A percentile compares a stretch with the other conserved stretches of the same genome.
Conservation (phyloP, 2,888 invertebrate genomes). For the Brachylomia viminalis region DNA sequence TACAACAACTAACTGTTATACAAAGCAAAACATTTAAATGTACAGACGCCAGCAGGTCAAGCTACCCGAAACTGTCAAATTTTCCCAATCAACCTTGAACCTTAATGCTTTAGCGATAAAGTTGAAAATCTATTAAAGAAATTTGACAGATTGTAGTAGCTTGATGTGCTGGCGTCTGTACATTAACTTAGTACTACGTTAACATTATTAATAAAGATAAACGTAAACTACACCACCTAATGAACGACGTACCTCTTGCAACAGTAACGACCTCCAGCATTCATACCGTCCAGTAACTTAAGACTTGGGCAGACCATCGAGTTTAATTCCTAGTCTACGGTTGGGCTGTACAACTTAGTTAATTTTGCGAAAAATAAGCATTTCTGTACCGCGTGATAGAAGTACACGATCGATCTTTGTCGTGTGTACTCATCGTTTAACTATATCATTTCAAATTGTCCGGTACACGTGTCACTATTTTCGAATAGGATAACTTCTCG, state of each 20-base stretch:
- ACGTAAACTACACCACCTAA: conserved; percentile 22
- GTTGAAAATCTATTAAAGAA: too few species aligned
- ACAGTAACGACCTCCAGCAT: conserved; percentile 36
- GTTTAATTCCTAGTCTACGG: not conserved
- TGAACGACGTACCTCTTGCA: conserved; percentile 40
- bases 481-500: not conserved
- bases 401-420: not conserved
- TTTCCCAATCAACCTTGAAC: too few species aligned
- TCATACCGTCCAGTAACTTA: conserved; percentile 34
- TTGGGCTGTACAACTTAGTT: not conserved
- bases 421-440: not conserved
- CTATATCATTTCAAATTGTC: not conserved
- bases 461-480: not conserved
- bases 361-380: not conserved
- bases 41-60: too few species aligned
- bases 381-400: not conserved
- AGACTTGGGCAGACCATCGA: conserved; percentile 37
- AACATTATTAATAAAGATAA: conserved; percentile 52
- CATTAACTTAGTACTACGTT: conserved; percentile 44
- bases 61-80: too few species aligned
- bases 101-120: too few species aligned
- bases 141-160: too few species aligned
- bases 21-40: conserved; percentile 31
- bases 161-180: too few species aligned
- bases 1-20: conserved; percentile 40